Evolutionary conservation across 2,113 vertebrate species (phyloP).

Genomic region (Ranitomeya imitator): DNA sequence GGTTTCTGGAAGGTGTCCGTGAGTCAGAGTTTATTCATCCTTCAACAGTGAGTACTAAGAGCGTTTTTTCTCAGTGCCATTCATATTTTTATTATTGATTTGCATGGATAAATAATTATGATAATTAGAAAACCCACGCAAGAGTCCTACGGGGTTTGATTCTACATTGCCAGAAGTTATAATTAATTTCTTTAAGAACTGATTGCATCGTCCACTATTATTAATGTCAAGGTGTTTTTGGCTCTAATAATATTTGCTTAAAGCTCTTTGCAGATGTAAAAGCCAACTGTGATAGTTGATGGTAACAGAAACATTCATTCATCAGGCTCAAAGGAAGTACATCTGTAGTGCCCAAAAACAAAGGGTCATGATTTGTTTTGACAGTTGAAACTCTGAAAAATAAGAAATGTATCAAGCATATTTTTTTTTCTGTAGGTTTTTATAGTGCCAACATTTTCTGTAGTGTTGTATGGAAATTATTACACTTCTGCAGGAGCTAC

Average conservation of each 20-base stretch:
- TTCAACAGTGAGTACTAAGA: too few relatives aligned
- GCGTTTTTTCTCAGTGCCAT: too few relatives aligned
- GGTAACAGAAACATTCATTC: neutral
- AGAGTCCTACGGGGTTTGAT: neutral
- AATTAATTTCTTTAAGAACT: constrained; percentile 27
- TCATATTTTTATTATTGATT: too few relatives aligned
- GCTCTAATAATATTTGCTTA: neutral
- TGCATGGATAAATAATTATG: constrained; percentile 1
- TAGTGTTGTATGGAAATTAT: too few relatives aligned
- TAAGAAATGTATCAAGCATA: too few relatives aligned
- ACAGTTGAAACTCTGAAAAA: too few relatives aligned
- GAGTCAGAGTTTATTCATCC: too few relatives aligned
- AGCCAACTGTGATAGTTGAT: neutral
- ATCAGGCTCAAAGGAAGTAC: neutral
- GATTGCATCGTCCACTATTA: constrained; percentile 15
- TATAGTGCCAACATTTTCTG: too few relatives aligned
- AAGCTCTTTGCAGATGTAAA: neutral
- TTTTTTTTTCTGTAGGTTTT: too few relatives aligned
- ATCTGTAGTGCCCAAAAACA: neutral
- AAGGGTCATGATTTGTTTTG: too few relatives aligned
- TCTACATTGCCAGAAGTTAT: constrained; percentile 13
- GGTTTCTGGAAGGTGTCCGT: too few relatives aligned
- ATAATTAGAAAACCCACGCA: neutral
- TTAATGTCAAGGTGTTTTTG: constrained; percentile 29
- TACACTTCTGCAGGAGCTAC: too few relatives aligned